These are phyloP conservation scores for Ochotona curzoniae DNA, from an alignment of 2,113 vertebrate genomes.

Conservation along the genomic window DNA sequence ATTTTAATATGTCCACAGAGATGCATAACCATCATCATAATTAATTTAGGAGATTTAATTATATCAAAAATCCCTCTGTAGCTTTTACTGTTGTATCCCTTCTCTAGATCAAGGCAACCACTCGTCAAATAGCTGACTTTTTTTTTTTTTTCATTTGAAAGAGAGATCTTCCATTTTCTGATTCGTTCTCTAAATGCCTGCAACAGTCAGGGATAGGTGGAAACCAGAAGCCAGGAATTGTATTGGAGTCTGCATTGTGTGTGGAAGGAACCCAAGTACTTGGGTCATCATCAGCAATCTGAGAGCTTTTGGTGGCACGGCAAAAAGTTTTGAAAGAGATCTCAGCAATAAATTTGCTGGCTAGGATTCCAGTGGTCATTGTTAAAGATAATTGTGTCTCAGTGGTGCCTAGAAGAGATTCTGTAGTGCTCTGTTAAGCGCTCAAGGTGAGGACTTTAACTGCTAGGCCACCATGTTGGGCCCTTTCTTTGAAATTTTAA, in stretches of 20 bases:
- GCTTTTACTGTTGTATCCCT: not conserved
- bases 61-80: slow-evolving; percentile 5
- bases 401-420: too few relatives aligned
- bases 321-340: not conserved
- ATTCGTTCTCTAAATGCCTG: too few relatives aligned
- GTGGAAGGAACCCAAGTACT: not conserved
- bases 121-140: slow-evolving; percentile 15
- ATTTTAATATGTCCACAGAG: not conserved
- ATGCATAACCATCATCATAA: not conserved
- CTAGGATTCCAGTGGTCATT: too few relatives aligned
- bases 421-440: too few relatives aligned
- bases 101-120: not conserved
- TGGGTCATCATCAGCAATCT: too few relatives aligned
- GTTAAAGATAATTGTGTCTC: too few relatives aligned
- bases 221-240: too few relatives aligned
- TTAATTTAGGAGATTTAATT: slow-evolving; percentile 1
- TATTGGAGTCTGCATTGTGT: too few relatives aligned
- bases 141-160: not conserved
- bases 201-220: not conserved
- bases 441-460: too few relatives aligned
- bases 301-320: not conserved
- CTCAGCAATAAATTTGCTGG: not conserved
- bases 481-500: not conserved
- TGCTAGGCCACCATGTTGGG: too few relatives aligned
- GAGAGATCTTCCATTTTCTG: too few relatives aligned